phyloP scores from a whole-genome alignment of 2,113 vertebrate genomes.

The Marmota flaviventris region DNA sequence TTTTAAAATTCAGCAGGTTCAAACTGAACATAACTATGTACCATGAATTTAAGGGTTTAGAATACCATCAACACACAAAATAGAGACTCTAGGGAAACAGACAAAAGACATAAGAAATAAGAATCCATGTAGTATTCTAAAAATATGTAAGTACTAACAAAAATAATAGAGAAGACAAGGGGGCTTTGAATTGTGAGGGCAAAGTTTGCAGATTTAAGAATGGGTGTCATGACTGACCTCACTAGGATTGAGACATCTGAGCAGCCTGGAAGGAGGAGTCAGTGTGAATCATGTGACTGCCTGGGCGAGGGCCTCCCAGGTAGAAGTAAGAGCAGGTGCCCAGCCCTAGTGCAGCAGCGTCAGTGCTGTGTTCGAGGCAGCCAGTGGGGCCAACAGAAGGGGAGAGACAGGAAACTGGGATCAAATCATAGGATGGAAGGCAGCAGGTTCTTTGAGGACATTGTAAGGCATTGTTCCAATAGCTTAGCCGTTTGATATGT shows the following conservation, averaged over 20 bases:
- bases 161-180: background rate
- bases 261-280: background rate
- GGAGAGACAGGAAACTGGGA: background rate
- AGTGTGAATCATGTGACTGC: background rate
- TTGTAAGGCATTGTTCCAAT: background rate
- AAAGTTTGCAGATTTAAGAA: background rate
- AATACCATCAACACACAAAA: background rate
- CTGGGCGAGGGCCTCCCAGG: background rate
- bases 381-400: background rate
- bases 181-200: background rate
- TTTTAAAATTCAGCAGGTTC: background rate
- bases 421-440: background rate
- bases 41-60: background rate
- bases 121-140: background rate
- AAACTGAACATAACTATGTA: background rate
- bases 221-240: background rate
- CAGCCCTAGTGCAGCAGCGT: rapidly evolving
- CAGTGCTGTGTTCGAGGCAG: background rate
- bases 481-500: background rate
- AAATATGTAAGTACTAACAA: background rate
- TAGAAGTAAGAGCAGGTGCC: background rate
- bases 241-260: background rate
- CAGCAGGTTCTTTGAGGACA: background rate
- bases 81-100: background rate
- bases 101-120: background rate